phyloP scores from a whole-genome alignment of 2,888 invertebrate genomes.

The Globia sparganii region DNA sequence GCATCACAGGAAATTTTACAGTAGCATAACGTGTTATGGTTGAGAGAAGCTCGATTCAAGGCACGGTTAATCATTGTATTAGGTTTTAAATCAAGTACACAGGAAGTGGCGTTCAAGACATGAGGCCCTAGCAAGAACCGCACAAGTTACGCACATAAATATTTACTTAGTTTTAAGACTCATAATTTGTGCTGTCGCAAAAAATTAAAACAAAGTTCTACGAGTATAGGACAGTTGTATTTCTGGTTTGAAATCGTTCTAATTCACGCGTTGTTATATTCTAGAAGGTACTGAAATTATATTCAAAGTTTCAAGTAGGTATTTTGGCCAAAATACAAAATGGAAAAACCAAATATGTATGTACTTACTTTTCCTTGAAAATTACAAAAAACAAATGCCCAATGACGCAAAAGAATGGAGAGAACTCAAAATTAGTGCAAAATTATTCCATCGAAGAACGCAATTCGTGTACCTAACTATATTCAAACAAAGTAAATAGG shows the following conservation, averaged over 20 bases:
- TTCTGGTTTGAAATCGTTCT: neutral
- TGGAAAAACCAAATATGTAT: neutral
- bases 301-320: neutral
- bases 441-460: neutral
- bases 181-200: neutral
- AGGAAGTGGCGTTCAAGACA: neutral
- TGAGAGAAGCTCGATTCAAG: conserved; percentile 9
- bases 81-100: neutral
- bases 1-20: conserved; percentile 32
- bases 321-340: neutral
- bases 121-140: neutral
- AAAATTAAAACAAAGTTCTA: neutral
- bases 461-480: neutral
- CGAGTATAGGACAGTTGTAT: neutral
- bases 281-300: neutral
- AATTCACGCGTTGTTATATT: neutral
- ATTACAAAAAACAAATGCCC: conserved; percentile 2
- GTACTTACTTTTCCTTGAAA: neutral
- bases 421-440: neutral
- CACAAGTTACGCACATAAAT: neutral
- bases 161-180: neutral
- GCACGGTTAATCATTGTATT: neutral
- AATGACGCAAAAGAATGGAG: neutral
- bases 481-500: no score
- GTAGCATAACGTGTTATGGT: conserved; percentile 32